Evolutionary conservation across 2,888 invertebrate genomes (phyloP).

Genomic region (Electrophaes corylata): DNA sequence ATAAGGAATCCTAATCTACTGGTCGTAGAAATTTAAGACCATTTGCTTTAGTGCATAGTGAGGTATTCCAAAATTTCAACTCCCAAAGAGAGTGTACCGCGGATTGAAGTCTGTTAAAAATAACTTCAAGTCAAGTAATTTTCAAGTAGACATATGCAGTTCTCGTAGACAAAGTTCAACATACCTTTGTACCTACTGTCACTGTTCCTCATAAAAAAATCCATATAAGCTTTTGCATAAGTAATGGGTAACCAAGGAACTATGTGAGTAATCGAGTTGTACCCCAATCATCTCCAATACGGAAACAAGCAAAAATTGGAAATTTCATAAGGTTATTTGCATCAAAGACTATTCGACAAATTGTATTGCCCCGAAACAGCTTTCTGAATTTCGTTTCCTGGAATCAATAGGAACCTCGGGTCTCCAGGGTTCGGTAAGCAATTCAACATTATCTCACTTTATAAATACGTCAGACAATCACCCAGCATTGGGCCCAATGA

Average conservation of each 20-base stretch:
- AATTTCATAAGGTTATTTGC: conserved; percentile 16
- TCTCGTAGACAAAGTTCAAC: too few species aligned
- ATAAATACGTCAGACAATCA: conserved; percentile 51
- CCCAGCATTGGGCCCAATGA: conserved; percentile 48
- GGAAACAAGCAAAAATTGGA: conserved; percentile 11
- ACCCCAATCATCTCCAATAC: conserved; percentile 12
- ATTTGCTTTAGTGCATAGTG: too few species aligned
- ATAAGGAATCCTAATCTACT: too few species aligned
- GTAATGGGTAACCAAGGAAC: neutral
- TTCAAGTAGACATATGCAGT: too few species aligned
- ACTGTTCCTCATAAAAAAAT: neutral
- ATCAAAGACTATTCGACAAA: conserved; percentile 21
- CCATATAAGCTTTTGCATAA: neutral
- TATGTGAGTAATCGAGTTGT: neutral
- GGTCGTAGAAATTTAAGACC: too few species aligned
- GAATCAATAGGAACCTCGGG: conserved; percentile 16
- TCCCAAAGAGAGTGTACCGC: too few species aligned
- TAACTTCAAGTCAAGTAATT: too few species aligned
- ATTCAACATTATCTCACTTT: conserved; percentile 46
- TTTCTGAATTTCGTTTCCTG: conserved; percentile 22
- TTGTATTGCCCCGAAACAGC: conserved; percentile 19
- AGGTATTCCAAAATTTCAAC: too few species aligned
- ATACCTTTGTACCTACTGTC: too few species aligned
- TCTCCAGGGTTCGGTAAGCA: conserved; percentile 29
- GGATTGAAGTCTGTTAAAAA: too few species aligned